Base-by-base conservation (phyloP, 2,888 invertebrate species). In the Callyntrura guangdongensis region DNA sequence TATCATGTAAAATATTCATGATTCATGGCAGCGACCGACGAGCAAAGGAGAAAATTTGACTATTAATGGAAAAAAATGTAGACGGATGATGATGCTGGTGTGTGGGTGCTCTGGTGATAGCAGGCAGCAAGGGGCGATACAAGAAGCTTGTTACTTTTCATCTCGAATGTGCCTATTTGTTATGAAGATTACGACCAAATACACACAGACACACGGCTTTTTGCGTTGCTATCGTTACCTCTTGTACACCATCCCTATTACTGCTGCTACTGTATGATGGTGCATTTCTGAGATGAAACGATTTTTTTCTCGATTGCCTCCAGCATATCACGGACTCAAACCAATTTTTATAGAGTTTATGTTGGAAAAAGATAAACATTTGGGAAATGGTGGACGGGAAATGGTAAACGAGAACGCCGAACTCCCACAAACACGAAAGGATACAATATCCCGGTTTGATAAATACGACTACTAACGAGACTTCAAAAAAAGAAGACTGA, bases 1-100 rank as follows among this genome's bases (percentile, higher is more conserved):
- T 77, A 77, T 77, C 53, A 77, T n/a, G 77, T 77, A 77, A 77
- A 77, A 77, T 77, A 77, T 77, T 77, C 77, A 77, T 77, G 77
- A 77, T 53, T 77, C 20, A 25, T 49, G 49, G 74, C 22, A 27
- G 27, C 27, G 14, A 22, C 25, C n/a, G 9, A 36, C n/a, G 49
- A 17, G 6, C 25, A 53, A 14, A 77, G 69, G 11, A 17, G 47
- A 81, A 59, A 81, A 45, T 81, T 81, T 81, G 77, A 53, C 36
- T 79, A 36, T 36, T 36, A 81, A 61, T 45, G 81, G 61, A 61
- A 81, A 59, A n/a, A 81, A 81, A 79, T 49, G 36, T 81, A 36
- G 61, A 61, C 20, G n/a, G 81, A 59, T 61, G 59, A 59, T 11
- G n/a, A n/a, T 11, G 14, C 20, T 25, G 67, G 11, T 25, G 67